Base-by-base conservation (phyloP, 1,140 invertebrate genomes). In the Drosophila saltans region DNA sequence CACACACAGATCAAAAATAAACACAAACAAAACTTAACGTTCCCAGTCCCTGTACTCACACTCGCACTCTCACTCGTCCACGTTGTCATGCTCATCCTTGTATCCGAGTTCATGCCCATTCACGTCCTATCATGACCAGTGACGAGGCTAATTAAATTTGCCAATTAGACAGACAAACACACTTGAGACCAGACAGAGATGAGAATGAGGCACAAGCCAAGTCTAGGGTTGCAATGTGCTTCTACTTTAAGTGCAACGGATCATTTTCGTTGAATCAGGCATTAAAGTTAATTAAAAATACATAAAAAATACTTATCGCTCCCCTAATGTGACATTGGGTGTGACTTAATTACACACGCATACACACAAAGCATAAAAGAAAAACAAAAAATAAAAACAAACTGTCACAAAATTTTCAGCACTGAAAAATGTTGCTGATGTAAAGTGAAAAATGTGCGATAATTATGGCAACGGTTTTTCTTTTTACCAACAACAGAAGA, bases 231-330 rank as follows among this genome's bases (percentile, higher is more conserved):
- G 36, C 72, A 48, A 41, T 45, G 72, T 69, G 45, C 70, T 61
- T 68, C 57, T 26, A 16, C 28, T 52, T 6, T 5, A 24, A 43
- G 28, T 55, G 45, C 45, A 52, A 60, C 45, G 64, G 48, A 64
- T 76, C 67, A 76, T 66, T n/a, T 39, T 43, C 77, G 52, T 11
- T 57, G 45, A 81, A 72, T 82, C 72, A 79, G 59, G 79, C 83
- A 39, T 73, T 57, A 80, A 77, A 83, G 84, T 89, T 88, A 88
- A 86, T 88, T 86, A 88, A 88, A 88, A 88, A 83, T 70, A 80
- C 83, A 88, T 88, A 86, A 86, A 86, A 86, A 72, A 71, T 60
- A 69, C 69, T 76, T 80, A 72, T 78, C 70, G 61, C 58, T 66
- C 58, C 71, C n/a, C 61, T 59, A 64, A 56, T 55, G 65, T 48